Base-by-base conservation (phyloP, 2,113 vertebrate genomes). In the Tachycineta bicolor region DNA sequence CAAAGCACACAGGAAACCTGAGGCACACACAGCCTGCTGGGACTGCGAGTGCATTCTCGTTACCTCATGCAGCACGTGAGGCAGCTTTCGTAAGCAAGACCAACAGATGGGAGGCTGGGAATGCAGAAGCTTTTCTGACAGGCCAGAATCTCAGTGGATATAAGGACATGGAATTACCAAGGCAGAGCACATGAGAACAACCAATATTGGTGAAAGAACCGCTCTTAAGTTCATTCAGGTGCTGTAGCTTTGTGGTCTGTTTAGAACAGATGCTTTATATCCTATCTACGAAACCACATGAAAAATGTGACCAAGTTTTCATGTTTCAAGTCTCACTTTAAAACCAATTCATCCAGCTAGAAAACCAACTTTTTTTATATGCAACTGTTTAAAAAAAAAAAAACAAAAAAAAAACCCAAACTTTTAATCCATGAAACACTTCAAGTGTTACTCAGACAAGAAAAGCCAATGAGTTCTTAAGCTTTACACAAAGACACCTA, bases 1-100 rank as follows among this genome's bases (percentile, higher is more conserved):
- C 14, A 50, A 62, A 90, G 87, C 0, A 1, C 23, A 25, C 6
- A 25, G 55, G 33, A 55, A 53, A 41, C 28, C 3, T 10, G 50
- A 74, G 49, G 23, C 1, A 1, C 50, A 26, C 11, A 17, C 29
- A n/a, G 28, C 14, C 62, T 56, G 60, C 49, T 15, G 56, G 60
- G 29, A 17, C 34, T 4, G 15, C 1, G 3, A 2, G 41, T 4
- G 31, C 8, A 0, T 14, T 29, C 39, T 7, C 22, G 1, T 16
- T 29, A 47, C 56, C 65, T 49, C 46, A 8, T 2, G 12, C 3
- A 56, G 47, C 65, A 16, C 1, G 6, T 3, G 22, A 64, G 59
- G 71, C 28, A 31, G 64, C 47, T 60, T 37, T 87, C 62, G 11
- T 4, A 80, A 33, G 63, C 34, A 83, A 58, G 25, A 28, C 55